phyloP scores from a whole-genome alignment of 2,797 vertebrate genomes.

The Brachyalestes nurse region DNA sequence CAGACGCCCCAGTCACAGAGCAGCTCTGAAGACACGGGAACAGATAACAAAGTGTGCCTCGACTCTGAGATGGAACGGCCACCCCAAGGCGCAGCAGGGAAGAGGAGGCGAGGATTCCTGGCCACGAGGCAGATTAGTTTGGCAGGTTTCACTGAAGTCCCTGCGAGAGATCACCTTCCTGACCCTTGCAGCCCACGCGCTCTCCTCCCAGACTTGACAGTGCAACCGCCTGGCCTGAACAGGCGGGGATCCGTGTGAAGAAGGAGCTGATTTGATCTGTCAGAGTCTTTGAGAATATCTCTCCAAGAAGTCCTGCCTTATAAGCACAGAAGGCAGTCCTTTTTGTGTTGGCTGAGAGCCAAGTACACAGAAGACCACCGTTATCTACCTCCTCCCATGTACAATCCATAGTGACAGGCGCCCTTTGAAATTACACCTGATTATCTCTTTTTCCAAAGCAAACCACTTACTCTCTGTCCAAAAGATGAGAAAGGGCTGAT shows the following conservation, averaged over 20 bases:
- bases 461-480: conserved; percentile 13
- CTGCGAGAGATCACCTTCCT: conserved; percentile 27
- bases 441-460: conserved; percentile 21
- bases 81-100: conserved; percentile 5
- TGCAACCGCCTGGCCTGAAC: conserved; percentile 9
- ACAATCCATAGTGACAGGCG: conserved; percentile 7
- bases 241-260: neutral
- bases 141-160: conserved; percentile 16
- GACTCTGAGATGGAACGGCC: conserved; percentile 23
- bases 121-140: conserved; percentile 38
- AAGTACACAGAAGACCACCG: conserved; percentile 3
- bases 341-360: neutral
- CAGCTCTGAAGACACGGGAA: conserved; percentile 19
- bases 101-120: conserved; percentile 30
- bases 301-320: neutral
- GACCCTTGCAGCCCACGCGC: conserved; percentile 28
- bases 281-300: conserved; percentile 23
- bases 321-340: neutral
- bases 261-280: conserved; percentile 19
- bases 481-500: conserved; percentile 7
- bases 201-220: conserved; percentile 23
- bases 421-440: conserved; percentile 8
- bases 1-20: conserved; percentile 15
- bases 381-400: neutral
- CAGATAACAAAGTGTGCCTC: conserved; percentile 10